Conservation (phyloP, 2,797 vertebrate species). For the Staurois parvus region DNA sequence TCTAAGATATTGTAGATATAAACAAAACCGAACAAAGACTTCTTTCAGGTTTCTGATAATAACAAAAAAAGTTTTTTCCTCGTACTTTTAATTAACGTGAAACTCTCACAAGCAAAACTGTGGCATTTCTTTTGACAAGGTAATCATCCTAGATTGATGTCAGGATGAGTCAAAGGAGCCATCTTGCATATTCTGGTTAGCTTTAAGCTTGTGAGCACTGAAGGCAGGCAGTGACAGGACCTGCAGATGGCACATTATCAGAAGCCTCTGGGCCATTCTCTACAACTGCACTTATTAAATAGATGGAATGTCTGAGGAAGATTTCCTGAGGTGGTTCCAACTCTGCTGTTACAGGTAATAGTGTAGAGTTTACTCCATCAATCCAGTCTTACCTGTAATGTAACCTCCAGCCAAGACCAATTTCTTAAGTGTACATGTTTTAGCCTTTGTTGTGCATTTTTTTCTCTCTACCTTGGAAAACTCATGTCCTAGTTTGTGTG, state of each 20-base stretch:
- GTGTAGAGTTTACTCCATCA: conserved; percentile 64
- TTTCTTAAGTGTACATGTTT: conserved; percentile 41
- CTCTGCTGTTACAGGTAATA: conserved; percentile 58
- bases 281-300: conserved; percentile 66
- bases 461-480: conserved; percentile 8
- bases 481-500: background rate
- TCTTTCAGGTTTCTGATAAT: background rate
- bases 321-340: conserved; percentile 51
- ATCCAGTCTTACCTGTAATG: conserved; percentile 59
- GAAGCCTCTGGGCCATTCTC: conserved; percentile 68
- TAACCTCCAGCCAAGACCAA: conserved; percentile 50
- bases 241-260: conserved; percentile 66
- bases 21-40: background rate
- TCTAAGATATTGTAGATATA: no score
- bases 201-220: conserved; percentile 61
- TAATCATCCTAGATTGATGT: conserved; percentile 61
- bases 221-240: conserved; percentile 72
- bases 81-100: background rate
- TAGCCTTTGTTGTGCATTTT: conserved; percentile 24
- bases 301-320: conserved; percentile 67
- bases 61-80: no score
- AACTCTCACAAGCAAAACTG: conserved; percentile 61
- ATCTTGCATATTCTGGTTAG: conserved; percentile 63
- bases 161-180: conserved; percentile 60
- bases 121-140: conserved; percentile 65